Percentiles rank a stretch among this genome's conserved stretches.
Conservation (phyloP, 2,113 vertebrate genomes). For the Eubucco bourcierii region DNA sequence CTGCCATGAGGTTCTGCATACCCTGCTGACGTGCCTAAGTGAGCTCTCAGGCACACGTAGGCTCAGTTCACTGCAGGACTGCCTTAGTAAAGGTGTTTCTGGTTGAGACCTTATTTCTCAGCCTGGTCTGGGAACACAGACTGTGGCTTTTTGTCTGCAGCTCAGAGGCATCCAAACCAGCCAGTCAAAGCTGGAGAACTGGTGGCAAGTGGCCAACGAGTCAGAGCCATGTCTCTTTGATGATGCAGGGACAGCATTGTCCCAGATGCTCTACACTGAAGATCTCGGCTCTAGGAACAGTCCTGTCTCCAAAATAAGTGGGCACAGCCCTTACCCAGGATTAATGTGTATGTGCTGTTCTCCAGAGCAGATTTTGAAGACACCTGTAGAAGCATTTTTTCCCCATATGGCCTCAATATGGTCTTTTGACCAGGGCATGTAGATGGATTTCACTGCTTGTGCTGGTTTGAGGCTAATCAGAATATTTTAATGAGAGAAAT, state of each 20-base stretch:
- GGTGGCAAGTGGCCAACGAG: neutral
- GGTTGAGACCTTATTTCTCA: neutral
- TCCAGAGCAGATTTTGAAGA: neutral
- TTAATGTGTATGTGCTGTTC: neutral
- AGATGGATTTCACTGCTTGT: neutral
- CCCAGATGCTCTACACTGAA: neutral
- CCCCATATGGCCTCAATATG: neutral
- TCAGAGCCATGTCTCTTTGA: neutral
- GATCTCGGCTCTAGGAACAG: neutral
- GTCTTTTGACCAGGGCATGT: neutral
- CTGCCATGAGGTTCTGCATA: rapidly evolving
- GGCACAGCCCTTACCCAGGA: neutral
- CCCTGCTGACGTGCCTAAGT: rapidly evolving
- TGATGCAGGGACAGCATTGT: neutral
- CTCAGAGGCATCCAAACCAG: neutral
- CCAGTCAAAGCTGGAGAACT: neutral
- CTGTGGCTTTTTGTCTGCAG: neutral
- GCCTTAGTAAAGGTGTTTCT: neutral
- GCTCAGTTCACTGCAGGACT: neutral
- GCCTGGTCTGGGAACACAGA: neutral
- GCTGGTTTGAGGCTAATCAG: too few relatives aligned
- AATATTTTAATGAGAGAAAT: too few relatives aligned
- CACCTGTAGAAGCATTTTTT: neutral
- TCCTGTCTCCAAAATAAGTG: neutral
- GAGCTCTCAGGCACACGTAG: neutral